Percentiles rank a stretch among this genome's conserved stretches.
These are phyloP conservation scores for Paratilapia polleni DNA, from an alignment of 2,113 vertebrate genomes.

Conservation along the genomic window DNA sequence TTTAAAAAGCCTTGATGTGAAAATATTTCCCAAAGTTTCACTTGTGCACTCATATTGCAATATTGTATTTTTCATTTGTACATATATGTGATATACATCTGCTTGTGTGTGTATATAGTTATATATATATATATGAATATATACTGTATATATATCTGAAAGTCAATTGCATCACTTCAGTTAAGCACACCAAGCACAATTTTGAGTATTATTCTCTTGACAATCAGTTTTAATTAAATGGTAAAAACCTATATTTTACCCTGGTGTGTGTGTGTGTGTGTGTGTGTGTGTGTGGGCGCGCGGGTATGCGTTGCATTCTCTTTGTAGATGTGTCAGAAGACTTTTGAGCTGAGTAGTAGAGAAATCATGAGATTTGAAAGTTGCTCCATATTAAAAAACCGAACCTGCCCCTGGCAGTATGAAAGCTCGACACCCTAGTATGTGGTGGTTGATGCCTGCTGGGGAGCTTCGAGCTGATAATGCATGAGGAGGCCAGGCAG, in stretches of 20 bases:
- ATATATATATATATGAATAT: not conserved
- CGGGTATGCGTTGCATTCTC: constrained; percentile 23
- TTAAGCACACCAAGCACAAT: constrained; percentile 60
- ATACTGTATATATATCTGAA: constrained; percentile 6
- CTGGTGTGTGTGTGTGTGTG: not conserved
- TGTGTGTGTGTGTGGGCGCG: not conserved
- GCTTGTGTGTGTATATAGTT: constrained; percentile 27
- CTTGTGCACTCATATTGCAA: constrained; percentile 52
- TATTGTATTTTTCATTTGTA: constrained; percentile 69
- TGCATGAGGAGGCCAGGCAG: constrained; percentile 60
- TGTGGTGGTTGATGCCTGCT: constrained; percentile 54
- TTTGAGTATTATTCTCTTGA: constrained; percentile 72
- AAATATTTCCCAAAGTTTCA: constrained; percentile 54
- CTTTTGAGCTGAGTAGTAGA: not conserved
- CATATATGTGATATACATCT: constrained; percentile 70
- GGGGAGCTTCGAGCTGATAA: constrained; percentile 62
- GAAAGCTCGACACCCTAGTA: constrained; percentile 48
- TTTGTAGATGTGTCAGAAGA: not conserved
- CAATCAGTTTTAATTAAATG: constrained; percentile 80
- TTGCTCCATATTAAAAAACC: constrained; percentile 40
- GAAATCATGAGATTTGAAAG: constrained; percentile 14
- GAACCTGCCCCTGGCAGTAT: constrained; percentile 40
- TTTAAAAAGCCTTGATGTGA: not conserved
- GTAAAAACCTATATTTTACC: constrained; percentile 69
- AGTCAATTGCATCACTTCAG: constrained; percentile 59